These are phyloP conservation scores for Zeugodacus cucurbitae DNA, from an alignment of 1,140 invertebrate species.

Conservation along the genomic window DNA sequence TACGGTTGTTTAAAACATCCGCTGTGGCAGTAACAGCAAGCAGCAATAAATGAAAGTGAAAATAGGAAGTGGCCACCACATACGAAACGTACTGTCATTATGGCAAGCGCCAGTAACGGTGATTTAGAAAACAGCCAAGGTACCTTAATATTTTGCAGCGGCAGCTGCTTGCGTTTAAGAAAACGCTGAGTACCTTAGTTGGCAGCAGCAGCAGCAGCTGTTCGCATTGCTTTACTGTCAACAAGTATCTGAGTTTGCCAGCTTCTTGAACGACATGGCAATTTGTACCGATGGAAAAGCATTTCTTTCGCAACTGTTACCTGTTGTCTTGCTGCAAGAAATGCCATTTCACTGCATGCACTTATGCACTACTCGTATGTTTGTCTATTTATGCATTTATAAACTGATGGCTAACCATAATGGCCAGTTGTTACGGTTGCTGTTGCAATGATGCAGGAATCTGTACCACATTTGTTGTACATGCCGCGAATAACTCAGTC, in stretches of 20 bases:
- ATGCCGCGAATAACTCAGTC: not conserved
- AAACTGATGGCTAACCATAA: not conserved
- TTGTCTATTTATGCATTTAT: not conserved
- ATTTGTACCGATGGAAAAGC: not conserved
- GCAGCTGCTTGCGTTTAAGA: not conserved
- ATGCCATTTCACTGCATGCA: not conserved
- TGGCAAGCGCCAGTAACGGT: not conserved
- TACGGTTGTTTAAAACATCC: not conserved
- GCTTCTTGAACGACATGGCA: not conserved
- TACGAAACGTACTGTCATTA: not conserved
- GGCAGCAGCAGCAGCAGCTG: not conserved
- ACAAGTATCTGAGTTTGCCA: not conserved
- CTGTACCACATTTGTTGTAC: not conserved
- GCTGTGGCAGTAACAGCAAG: not conserved
- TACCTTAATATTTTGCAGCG: not conserved
- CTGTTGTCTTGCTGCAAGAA: not conserved
- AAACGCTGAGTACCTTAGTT: not conserved
- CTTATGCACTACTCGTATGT: not conserved
- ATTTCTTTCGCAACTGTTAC: not conserved
- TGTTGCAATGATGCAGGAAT: not conserved
- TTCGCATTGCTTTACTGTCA: not conserved
- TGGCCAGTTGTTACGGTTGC: not conserved
- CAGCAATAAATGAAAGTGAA: constrained; percentile 54
- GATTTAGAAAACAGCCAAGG: too few species aligned
- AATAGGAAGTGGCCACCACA: constrained; percentile 54